Evolutionary conservation across 2,888 invertebrate genomes (phyloP), one percentile per base, ranked within the genome.

Genomic region (Aelia acuminata): DNA sequence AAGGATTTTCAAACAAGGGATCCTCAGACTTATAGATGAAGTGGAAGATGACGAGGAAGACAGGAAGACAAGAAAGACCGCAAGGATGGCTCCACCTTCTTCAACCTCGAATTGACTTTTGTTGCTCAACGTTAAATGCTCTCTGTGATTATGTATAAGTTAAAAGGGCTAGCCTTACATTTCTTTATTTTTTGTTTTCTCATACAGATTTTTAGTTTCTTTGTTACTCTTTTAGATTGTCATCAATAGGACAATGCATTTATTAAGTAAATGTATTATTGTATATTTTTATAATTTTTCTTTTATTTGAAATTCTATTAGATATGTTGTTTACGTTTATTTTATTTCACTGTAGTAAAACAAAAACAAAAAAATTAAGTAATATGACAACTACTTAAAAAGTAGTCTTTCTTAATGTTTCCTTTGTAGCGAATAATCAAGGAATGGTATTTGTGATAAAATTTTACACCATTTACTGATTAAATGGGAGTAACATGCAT

Each of bases 1-100:
- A 88, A 92, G 94, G 20, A 93, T 93, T 91, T 92, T 94, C 1
- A 94, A 94, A 92, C 93, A 94, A 90, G 93, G 93, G 13, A 92
- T 94, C 88, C 91, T 94, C 39, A 92, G 93, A 90, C 91, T 93
- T 39, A 93, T 94, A 86, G 93, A 94, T 90, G 89, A 89, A 63
- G 63, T 89, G 3, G 63, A 85, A 18, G 88, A 87, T 48, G 88
- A 88, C n/a, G 87, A 84, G 39, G 48, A 35, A 10, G 80, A 87
- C 18, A 84, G 87, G 48, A 87, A 87, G 70, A 47, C 20, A 7
- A 39, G 87, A 48, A 87, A 87, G 26, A 87, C 87, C 7, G 87
- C 87, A 26, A 63, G 87, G 48, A 87, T 87, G 70, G 70, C 87
- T 48, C 87, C 87, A 0, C 87, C 87, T 47, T 87, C 87, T 2